These are phyloP conservation scores for Hypomesus transpacificus DNA, from an alignment of 2,113 vertebrate genomes.

Conservation along the genomic window DNA sequence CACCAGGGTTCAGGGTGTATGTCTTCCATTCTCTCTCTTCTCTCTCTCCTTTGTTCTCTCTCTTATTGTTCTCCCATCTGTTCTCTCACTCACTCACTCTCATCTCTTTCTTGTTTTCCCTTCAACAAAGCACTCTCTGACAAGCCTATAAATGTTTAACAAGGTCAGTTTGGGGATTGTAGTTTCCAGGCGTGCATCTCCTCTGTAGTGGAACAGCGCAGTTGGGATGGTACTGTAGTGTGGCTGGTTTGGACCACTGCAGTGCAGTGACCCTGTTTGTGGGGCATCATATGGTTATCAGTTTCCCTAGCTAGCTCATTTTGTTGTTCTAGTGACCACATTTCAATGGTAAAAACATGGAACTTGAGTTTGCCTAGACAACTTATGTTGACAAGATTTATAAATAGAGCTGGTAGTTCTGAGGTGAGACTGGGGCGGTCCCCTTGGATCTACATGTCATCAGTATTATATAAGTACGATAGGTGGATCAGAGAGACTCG, in stretches of 20 bases:
- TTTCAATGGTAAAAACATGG: not conserved
- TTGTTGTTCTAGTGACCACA: not conserved
- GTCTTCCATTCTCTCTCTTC: not conserved
- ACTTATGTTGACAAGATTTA: too few relatives aligned
- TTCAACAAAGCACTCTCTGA: slow-evolving; percentile 65
- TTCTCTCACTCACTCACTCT: slow-evolving; percentile 22
- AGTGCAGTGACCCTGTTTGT: too few relatives aligned
- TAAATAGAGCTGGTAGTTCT: too few relatives aligned
- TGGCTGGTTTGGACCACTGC: too few relatives aligned
- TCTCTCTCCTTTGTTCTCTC: not conserved
- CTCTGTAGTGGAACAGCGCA: slow-evolving; percentile 23
- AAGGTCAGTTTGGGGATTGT: slow-evolving; percentile 54
- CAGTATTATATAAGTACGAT: too few relatives aligned
- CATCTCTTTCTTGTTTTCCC: slow-evolving; percentile 50
- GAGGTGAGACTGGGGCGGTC: too few relatives aligned
- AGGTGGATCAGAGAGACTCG: too few relatives aligned
- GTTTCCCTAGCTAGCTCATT: not conserved
- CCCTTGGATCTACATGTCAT: too few relatives aligned
- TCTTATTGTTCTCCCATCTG: slow-evolving; percentile 16
- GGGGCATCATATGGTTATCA: slow-evolving; percentile 1
- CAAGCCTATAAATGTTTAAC: slow-evolving; percentile 70
- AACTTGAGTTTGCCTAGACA: too few relatives aligned
- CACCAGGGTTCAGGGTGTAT: not conserved
- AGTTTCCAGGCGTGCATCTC: slow-evolving; percentile 36
- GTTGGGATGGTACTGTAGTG: slow-evolving; percentile 6